A percentile compares a stretch with the other conserved stretches of the same genome.
Evolutionary conservation across 2,797 vertebrate species (phyloP).

Genomic region (Acanthis flammea): DNA sequence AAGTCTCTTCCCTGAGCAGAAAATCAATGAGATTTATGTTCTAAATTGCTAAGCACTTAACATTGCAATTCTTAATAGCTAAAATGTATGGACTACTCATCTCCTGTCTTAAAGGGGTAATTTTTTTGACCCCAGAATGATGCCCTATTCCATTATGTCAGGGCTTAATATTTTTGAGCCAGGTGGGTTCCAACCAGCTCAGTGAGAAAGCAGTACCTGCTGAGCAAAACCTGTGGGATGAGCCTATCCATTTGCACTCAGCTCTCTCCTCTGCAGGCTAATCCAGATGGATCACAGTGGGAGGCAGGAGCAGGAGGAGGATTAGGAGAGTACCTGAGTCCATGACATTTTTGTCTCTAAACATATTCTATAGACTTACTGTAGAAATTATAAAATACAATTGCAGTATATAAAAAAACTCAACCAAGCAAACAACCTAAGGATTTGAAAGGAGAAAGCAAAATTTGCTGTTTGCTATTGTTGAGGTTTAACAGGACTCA

Average conservation of each 20-base stretch:
- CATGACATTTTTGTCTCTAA: neutral
- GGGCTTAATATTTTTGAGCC: neutral
- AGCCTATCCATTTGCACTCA: neutral
- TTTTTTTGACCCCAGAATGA: neutral
- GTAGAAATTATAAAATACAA: neutral
- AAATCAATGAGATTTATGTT: neutral
- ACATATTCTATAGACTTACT: neutral
- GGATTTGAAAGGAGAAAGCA: neutral
- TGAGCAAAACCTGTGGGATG: neutral
- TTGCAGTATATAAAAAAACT: accelerated
- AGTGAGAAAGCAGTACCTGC: neutral
- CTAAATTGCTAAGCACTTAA: neutral
- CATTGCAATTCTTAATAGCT: neutral
- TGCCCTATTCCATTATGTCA: neutral
- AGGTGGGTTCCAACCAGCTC: neutral
- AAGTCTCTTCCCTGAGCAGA: neutral
- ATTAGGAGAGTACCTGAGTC: neutral
- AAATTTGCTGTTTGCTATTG: neutral
- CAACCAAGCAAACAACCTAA: neutral
- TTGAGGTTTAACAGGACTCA: neutral
- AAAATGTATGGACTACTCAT: neutral
- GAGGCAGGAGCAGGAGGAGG: neutral
- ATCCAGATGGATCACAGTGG: neutral
- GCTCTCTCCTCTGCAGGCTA: neutral
- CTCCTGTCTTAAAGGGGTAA: neutral